Base-by-base conservation (phyloP, 2,113 vertebrate genomes). In the Crotalus viridis region DNA sequence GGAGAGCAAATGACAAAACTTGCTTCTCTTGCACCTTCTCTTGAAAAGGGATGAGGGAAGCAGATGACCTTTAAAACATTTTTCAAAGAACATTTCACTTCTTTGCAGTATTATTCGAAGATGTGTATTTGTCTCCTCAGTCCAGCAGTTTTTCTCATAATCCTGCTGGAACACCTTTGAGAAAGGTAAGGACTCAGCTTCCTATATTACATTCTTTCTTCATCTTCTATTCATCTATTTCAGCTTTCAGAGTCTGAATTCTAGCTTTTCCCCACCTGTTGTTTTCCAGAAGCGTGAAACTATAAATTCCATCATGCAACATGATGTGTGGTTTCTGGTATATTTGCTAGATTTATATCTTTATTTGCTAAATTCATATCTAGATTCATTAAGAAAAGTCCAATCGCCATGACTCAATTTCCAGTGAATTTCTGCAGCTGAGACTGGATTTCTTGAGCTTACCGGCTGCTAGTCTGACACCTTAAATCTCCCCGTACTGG, bases 101-200 rank as follows among this genome's bases (percentile, higher is more conserved):
- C 33, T 86, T 48, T 57, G 52, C 96, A 98, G 98, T 94, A 46
- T 95, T 98, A 89, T 97, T 98, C 87, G 96, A 97, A 93, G 97
- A 97, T 10, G 96, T 96, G 5, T 94, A 94, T 92, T 93, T 97
- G 28, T 96, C 93, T 64, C 94, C 95, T 0, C 93, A 95, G 90
- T 90, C 95, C 43, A 59, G 55, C 15, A 33, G 48, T 46, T 93
- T 93, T 59, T 88, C 95, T 2, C 33, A 92, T 52, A 88, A 24
- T 24, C 9, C 46, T 39, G 52, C 56, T 0, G 89, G 89, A 89
- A 86, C 3, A 3, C 91, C 55, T 6, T 85, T 81, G 87, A 64
- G 90, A 89, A 93, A 96, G 95, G 97, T 96, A 94, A 93, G 94
- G 9, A 1, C 21, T n/a, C 33, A 46, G 51, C 24, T 22, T 81